Evolutionary conservation across 2,888 invertebrate genomes (phyloP).

Genomic region (Aquatica leii): DNA sequence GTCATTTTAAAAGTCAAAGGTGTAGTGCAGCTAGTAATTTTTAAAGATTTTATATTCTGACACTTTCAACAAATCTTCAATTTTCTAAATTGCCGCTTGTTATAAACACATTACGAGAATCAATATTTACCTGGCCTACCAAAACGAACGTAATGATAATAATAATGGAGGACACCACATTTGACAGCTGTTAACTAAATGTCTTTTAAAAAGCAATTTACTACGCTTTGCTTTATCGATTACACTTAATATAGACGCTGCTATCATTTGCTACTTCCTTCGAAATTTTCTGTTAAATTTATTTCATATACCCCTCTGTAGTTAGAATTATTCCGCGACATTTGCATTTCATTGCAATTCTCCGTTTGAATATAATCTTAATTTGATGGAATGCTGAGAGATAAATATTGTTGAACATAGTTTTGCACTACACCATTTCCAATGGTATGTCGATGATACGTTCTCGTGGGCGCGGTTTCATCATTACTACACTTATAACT

Average conservation of each 20-base stretch:
- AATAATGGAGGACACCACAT: slow-evolving; percentile 34
- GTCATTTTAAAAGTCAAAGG: slow-evolving; percentile 27
- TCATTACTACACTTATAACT: slow-evolving; percentile 28
- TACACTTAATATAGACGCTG: slow-evolving; percentile 17
- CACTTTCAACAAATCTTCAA: slow-evolving; percentile 33
- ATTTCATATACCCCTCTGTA: slow-evolving; percentile 35
- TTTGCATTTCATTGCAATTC: slow-evolving; percentile 50
- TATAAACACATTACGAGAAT: slow-evolving; percentile 35
- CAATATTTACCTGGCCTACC: slow-evolving; percentile 34
- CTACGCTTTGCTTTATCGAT: slow-evolving; percentile 25
- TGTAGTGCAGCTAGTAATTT: slow-evolving; percentile 30
- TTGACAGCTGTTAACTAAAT: slow-evolving; percentile 37
- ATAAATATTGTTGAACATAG: slow-evolving; percentile 40
- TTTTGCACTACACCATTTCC: slow-evolving; percentile 43
- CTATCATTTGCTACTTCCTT: slow-evolving; percentile 5
- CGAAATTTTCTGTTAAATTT: slow-evolving; percentile 45
- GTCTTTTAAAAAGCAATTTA: slow-evolving; percentile 35
- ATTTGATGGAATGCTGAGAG: slow-evolving; percentile 50
- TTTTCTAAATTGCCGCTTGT: slow-evolving; percentile 29
- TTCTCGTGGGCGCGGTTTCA: slow-evolving; percentile 38
- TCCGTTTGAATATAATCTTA: slow-evolving; percentile 48
- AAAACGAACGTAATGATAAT: slow-evolving; percentile 28
- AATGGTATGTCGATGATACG: slow-evolving; percentile 35
- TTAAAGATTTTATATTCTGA: slow-evolving; percentile 27
- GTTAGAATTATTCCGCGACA: slow-evolving; percentile 53